phyloP scores from a whole-genome alignment of 1,140 invertebrate species.

The Sweltsa coloradensis region DNA sequence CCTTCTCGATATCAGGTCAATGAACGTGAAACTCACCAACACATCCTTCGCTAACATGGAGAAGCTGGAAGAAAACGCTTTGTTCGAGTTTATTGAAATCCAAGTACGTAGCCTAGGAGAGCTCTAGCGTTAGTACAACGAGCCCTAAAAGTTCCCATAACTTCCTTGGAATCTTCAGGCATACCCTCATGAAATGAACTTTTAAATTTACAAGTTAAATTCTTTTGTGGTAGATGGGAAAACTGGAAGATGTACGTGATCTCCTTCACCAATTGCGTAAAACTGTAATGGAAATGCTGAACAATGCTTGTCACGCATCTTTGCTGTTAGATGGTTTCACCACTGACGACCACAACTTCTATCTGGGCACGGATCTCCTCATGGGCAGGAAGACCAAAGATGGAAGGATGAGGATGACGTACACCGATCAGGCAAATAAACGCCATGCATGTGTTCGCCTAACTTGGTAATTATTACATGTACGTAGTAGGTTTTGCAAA shows the following conservation, averaged over 20 bases:
- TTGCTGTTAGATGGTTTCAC: constrained; percentile 59
- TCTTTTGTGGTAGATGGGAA: constrained; percentile 30
- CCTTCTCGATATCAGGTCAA: constrained; percentile 50
- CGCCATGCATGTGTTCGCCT: constrained; percentile 57
- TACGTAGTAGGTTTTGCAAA: too few relatives aligned
- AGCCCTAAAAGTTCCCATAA: background rate
- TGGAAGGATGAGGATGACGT: constrained; percentile 50
- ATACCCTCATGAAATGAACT: background rate
- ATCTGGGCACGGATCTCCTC: constrained; percentile 14
- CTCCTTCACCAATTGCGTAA: constrained; percentile 44
- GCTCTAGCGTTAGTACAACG: background rate
- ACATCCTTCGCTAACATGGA: constrained; percentile 43
- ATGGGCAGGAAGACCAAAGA: constrained; percentile 2
- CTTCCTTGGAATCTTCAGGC: background rate
- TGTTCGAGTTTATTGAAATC: constrained; percentile 52
- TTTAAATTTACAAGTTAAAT: constrained; percentile 3
- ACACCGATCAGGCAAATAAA: constrained; percentile 71
- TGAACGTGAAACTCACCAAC: constrained; percentile 50
- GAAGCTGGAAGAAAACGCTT: constrained; percentile 39
- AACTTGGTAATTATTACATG: constrained; percentile 38
- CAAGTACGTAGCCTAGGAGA: constrained; percentile 34
- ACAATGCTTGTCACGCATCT: constrained; percentile 54
- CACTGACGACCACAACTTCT: constrained; percentile 43
- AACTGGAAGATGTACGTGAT: constrained; percentile 35
- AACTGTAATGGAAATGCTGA: constrained; percentile 46